Conservation (phyloP, 2,888 invertebrate species). For the Perizoma flavofasciatum region DNA sequence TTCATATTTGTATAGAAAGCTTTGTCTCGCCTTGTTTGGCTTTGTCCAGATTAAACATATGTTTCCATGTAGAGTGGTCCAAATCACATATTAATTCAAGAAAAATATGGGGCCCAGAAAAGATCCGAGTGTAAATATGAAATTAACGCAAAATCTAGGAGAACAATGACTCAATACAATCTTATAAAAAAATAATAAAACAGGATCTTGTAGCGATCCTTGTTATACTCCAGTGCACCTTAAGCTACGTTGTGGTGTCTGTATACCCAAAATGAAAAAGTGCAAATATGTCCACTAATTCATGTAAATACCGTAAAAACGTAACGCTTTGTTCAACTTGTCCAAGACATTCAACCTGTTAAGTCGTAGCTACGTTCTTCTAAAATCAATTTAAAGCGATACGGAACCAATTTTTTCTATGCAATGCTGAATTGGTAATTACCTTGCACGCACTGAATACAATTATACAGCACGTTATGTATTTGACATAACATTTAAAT, state of each 20-base stretch:
- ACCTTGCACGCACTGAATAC: constrained; percentile 29
- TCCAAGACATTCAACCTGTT: constrained; percentile 6
- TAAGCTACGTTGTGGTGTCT: too few relatives aligned
- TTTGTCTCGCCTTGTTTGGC: constrained; percentile 25
- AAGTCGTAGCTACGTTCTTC: not conserved
- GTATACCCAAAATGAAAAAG: too few relatives aligned
- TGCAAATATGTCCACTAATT: too few relatives aligned
- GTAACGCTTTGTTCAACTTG: not conserved
- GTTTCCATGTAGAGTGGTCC: constrained; percentile 6
- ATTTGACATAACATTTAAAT: constrained; percentile 34
- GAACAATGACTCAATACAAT: too few relatives aligned
- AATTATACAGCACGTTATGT: constrained; percentile 29
- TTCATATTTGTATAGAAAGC: constrained; percentile 44
- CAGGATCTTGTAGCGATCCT: too few relatives aligned
- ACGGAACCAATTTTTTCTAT: constrained; percentile 30
- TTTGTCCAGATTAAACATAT: constrained; percentile 21
- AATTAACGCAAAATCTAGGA: not conserved
- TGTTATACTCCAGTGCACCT: too few relatives aligned
- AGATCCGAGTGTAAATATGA: constrained; percentile 1
- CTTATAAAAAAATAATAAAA: too few relatives aligned
- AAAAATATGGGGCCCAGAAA: constrained; percentile 3
- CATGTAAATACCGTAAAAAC: too few relatives aligned
- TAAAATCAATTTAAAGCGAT: constrained; percentile 4
- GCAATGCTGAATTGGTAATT: constrained; percentile 33
- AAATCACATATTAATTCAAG: not conserved